These are phyloP conservation scores for Platyrinchus mystaceus DNA, from an alignment of 2,797 vertebrate species.

Conservation along the genomic window DNA sequence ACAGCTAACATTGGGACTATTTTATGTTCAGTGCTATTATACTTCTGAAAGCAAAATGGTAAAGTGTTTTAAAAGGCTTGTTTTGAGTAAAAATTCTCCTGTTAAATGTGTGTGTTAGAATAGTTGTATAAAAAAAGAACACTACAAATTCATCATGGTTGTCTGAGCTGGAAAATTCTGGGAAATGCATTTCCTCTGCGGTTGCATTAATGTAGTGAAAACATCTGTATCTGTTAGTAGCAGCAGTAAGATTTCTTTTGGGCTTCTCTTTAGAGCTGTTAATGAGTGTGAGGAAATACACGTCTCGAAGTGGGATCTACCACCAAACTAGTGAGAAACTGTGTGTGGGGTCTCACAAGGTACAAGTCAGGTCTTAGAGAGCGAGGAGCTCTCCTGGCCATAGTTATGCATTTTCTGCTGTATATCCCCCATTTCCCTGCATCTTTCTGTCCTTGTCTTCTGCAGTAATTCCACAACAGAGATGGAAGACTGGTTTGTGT, in stretches of 20 bases:
- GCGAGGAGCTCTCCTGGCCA: neutral
- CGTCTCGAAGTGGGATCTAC: neutral
- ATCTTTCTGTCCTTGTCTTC: neutral
- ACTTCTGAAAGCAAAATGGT: neutral
- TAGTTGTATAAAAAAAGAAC: neutral
- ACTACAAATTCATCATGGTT: neutral
- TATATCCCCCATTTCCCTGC: neutral
- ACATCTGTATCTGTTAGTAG: neutral
- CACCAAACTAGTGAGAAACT: neutral
- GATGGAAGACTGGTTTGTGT: neutral
- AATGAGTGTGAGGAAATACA: neutral
- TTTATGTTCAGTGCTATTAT: neutral
- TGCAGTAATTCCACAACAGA: neutral
- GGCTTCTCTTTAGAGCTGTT: neutral
- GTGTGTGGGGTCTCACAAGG: rapidly evolving
- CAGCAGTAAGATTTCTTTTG: neutral
- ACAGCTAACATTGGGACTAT: neutral
- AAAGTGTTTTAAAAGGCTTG: neutral
- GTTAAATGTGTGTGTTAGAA: neutral
- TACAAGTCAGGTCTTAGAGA: rapidly evolving
- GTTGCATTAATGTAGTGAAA: conserved; percentile 12
- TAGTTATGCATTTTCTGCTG: neutral
- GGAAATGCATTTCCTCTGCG: neutral
- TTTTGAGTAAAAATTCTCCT: neutral
- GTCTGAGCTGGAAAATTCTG: neutral